phyloP scores from a whole-genome alignment of 2,797 vertebrate species.

The Sebastes hopkinsi region DNA sequence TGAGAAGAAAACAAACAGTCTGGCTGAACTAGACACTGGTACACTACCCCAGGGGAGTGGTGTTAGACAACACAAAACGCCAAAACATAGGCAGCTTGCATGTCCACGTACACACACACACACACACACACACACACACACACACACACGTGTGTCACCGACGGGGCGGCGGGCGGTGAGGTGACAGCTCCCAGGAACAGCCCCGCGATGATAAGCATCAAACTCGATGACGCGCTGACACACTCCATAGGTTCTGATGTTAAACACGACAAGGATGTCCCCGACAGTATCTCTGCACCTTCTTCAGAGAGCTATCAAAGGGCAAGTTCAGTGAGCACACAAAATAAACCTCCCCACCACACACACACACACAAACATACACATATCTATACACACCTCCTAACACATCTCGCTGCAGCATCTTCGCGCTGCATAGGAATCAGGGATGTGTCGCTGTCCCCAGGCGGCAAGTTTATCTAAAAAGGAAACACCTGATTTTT shows the following conservation, averaged over 20 bases:
- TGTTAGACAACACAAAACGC: constrained; percentile 44
- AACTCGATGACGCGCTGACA: constrained; percentile 55
- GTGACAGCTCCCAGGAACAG: constrained; percentile 55
- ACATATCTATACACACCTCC: constrained; percentile 15
- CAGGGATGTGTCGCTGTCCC: constrained; percentile 76
- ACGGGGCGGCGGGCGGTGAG: constrained; percentile 3
- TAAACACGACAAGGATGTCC: constrained; percentile 70
- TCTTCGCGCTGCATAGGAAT: constrained; percentile 75
- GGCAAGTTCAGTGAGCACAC: constrained; percentile 66
- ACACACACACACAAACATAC: constrained; percentile 14
- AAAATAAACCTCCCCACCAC: constrained; percentile 36
- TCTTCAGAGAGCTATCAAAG: constrained; percentile 75
- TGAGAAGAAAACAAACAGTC: constrained; percentile 24
- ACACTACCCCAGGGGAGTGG: constrained; percentile 37
- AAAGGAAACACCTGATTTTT: constrained; percentile 75
- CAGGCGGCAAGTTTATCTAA: constrained; percentile 76
- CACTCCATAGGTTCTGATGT: constrained; percentile 69
- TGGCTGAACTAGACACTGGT: constrained; percentile 18
- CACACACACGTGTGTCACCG: constrained; percentile 11
- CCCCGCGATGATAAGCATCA: constrained; percentile 64
- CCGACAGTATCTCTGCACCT: constrained; percentile 59
- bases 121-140: neutral
- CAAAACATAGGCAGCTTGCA: constrained; percentile 32
- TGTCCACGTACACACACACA: constrained; percentile 12
- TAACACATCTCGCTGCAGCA: constrained; percentile 67